A percentile compares a stretch with the other conserved stretches of the same genome.
phyloP scores from a whole-genome alignment of 2,797 vertebrate genomes.

The Trachops cirrhosus region DNA sequence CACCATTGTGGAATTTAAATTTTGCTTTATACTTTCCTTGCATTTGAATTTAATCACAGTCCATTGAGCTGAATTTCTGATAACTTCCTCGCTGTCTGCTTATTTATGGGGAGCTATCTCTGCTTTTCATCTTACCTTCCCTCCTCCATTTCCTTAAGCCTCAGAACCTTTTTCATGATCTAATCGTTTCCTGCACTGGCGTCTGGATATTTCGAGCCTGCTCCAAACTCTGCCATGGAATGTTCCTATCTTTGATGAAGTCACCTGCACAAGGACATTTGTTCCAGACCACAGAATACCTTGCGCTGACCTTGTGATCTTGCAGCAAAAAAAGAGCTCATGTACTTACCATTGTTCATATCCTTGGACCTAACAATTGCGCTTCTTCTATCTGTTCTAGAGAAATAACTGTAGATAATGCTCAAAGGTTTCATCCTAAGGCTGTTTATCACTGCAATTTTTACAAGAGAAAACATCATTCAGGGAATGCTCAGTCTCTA shows the following conservation, averaged over 20 bases:
- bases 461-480: neutral
- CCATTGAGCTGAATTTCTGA: neutral
- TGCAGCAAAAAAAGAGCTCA: neutral
- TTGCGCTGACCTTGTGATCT: neutral
- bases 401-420: neutral
- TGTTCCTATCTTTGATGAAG: neutral
- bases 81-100: neutral
- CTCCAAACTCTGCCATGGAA: neutral
- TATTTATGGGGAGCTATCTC: neutral
- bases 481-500: neutral
- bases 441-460: neutral
- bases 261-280: neutral
- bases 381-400: neutral
- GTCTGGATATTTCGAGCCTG: neutral
- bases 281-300: neutral
- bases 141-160: neutral
- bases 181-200: neutral
- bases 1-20: neutral
- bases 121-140: slow-evolving; percentile 21
- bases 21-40: slow-evolving; percentile 25
- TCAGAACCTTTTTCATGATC: slow-evolving; percentile 8
- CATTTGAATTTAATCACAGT: slow-evolving; percentile 47
- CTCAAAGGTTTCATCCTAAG: neutral
- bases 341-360: neutral
- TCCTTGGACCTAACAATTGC: neutral